phyloP scores from a whole-genome alignment of 2,113 vertebrate genomes.

The Canis aureus region DNA sequence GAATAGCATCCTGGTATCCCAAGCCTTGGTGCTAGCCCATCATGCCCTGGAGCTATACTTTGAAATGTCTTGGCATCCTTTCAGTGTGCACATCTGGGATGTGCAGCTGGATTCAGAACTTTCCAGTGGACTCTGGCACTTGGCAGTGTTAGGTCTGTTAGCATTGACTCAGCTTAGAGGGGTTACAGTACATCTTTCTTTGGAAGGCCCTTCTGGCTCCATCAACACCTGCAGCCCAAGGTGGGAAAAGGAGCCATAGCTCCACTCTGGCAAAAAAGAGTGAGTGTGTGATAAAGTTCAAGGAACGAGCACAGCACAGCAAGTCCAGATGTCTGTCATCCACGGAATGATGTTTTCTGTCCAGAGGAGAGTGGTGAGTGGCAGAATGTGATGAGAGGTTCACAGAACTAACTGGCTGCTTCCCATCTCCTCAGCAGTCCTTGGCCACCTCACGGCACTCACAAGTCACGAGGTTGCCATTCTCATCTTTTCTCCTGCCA shows the following conservation, averaged over 20 bases:
- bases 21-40: background rate
- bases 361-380: background rate
- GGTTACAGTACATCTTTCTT: background rate
- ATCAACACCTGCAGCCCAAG: background rate
- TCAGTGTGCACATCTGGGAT: conserved; percentile 40
- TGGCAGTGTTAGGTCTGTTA: background rate
- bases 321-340: background rate
- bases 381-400: background rate
- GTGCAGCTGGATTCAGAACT: background rate
- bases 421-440: background rate
- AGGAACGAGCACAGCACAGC: background rate
- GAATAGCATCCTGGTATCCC: background rate
- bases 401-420: background rate
- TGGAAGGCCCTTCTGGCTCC: background rate
- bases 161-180: background rate
- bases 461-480: background rate
- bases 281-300: background rate
- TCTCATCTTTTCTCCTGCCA: background rate
- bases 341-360: background rate
- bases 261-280: background rate
- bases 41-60: background rate
- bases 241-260: background rate
- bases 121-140: conserved; percentile 23
- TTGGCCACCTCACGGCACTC: background rate
- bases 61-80: background rate